phyloP scores from a whole-genome alignment of 2,888 invertebrate species.

The Acanthacorydalis orientalis region DNA sequence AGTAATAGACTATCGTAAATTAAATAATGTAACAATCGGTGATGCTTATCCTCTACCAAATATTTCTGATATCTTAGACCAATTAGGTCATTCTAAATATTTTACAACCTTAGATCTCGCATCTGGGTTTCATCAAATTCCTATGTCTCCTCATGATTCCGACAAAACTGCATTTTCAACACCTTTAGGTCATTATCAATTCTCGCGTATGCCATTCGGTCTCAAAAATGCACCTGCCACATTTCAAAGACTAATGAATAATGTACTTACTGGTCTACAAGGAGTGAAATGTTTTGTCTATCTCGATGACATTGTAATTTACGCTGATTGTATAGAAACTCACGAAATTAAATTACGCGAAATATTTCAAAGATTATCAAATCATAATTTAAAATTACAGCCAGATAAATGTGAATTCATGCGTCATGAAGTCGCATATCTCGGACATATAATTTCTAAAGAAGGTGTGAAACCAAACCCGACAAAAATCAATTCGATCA shows the following conservation, averaged over 20 bases:
- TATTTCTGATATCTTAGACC: constrained; percentile 17
- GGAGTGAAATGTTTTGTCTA: constrained; percentile 12
- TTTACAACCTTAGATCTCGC: constrained; percentile 17
- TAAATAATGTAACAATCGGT: constrained; percentile 12
- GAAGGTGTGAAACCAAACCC: constrained; percentile 21
- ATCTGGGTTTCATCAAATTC: constrained; percentile 18
- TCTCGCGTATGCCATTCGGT: constrained; percentile 14
- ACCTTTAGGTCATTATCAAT: constrained; percentile 15
- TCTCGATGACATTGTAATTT: constrained; percentile 15
- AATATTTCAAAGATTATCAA: constrained; percentile 15
- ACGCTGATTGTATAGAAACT: constrained; percentile 13
- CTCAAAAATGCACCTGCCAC: constrained; percentile 3
- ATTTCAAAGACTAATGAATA: constrained; percentile 8
- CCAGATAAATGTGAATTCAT: constrained; percentile 20
- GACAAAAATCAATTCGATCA: constrained; percentile 14
- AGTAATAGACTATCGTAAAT: constrained; percentile 12
- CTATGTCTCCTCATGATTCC: constrained; percentile 12
- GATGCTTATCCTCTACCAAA: constrained; percentile 13
- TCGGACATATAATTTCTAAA: constrained; percentile 20
- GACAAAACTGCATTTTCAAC: constrained; percentile 16
- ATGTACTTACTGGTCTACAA: constrained; percentile 6
- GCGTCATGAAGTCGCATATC: constrained; percentile 18
- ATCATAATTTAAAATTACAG: constrained; percentile 13
- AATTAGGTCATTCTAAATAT: constrained; percentile 15
- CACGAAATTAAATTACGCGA: constrained; percentile 15